phyloP scores from a whole-genome alignment of 2,797 vertebrate species.

The Heteromormyrus szaboi region DNA sequence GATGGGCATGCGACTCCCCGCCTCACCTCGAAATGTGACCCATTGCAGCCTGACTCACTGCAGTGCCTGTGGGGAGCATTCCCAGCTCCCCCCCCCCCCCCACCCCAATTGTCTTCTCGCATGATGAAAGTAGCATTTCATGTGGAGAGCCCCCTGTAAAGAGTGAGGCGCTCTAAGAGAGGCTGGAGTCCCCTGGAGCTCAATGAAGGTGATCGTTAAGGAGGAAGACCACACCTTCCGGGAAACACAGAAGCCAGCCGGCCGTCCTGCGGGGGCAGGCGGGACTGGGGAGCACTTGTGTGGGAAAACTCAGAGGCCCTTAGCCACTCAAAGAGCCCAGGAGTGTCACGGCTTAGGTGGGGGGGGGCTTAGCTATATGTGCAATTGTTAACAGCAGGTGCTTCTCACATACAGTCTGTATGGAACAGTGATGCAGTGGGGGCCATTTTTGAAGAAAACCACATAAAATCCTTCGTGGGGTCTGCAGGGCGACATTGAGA shows the following conservation, averaged over 20 bases:
- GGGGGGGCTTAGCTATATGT: background rate
- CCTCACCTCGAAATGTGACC: background rate
- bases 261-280: background rate
- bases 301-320: background rate
- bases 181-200: background rate
- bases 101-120: background rate
- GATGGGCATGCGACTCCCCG: background rate
- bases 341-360: background rate
- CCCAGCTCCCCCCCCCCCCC: background rate
- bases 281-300: background rate
- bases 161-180: background rate
- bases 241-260: background rate
- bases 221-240: background rate
- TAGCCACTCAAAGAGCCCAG: background rate
- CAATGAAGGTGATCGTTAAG: background rate
- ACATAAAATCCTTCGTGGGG: background rate
- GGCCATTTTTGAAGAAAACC: background rate
- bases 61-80: background rate
- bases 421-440: background rate
- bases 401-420: background rate
- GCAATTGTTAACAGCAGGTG: background rate
- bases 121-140: background rate
- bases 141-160: background rate
- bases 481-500: background rate
- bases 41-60: background rate